Base-by-base conservation (phyloP, 2,888 invertebrate genomes). In the Drosophila cyrtoloma region DNA sequence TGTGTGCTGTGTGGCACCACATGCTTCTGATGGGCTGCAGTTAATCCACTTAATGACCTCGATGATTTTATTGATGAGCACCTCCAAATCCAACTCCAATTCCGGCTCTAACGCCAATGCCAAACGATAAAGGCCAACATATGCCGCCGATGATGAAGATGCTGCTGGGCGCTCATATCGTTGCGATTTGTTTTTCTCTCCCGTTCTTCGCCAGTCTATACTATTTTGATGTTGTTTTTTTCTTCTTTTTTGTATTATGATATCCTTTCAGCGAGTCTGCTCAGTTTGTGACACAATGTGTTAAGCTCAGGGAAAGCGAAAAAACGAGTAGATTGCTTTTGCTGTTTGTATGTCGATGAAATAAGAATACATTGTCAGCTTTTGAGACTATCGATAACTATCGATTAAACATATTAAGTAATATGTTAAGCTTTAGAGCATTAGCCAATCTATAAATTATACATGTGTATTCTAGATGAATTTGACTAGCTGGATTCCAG, bases 1-100 rank as follows among this genome's bases (percentile, higher is more conserved):
- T 63, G 35, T 56, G 51, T 77, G 86, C 76, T 63, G 35, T 56
- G 51, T 77, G 84, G 91, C 91, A 88, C 92, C 92, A 91, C 91
- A 87, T 92, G 92, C 88, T 91, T 77, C 89, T 92, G 92, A 92
- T 92, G 92, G 91, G 90, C 88, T 89, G 92, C 93, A 92, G 92
- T 93, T 93, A 92, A 92, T 92, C 92, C 92, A 93, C 91, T 93
- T 93, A 93, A 93, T 93, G 93, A 93, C 91, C 93, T 92, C 93
- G 92, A 93, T 93, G 92, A 93, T 93, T 93, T 93, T 93, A 93
- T 93, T 93, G 93, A 93, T 93, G 93, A 89, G 91, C 86, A 80
- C 76, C 81, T 26, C 37, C 55, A 30, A 52, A 19, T 30, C 30
- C 19, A 60, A 50, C 42, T 30, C 51, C 64, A n/a, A 73, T 28